Evolutionary conservation across 2,888 invertebrate species (phyloP).

Genomic region (Stenoptilia bipunctidactyla): DNA sequence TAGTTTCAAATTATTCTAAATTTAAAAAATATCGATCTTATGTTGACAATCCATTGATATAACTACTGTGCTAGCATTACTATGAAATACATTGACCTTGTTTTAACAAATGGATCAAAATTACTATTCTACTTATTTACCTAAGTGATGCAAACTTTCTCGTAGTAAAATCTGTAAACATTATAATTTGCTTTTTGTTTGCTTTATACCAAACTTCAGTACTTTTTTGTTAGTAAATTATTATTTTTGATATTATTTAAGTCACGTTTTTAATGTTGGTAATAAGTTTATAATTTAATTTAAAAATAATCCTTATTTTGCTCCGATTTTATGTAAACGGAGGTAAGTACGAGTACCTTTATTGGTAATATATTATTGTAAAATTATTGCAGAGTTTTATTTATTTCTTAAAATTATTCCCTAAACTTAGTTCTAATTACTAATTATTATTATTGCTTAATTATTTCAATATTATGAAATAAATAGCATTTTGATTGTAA

Average conservation of each 20-base stretch:
- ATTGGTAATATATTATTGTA: conserved; percentile 54
- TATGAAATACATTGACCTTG: too few relatives aligned
- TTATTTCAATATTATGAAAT: too few relatives aligned
- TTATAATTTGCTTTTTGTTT: conserved; percentile 2
- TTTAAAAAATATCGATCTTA: too few relatives aligned
- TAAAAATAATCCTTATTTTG: conserved; percentile 56
- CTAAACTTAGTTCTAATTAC: neutral
- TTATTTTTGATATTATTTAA: conserved; percentile 63
- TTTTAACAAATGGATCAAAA: neutral
- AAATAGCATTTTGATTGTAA: too few relatives aligned
- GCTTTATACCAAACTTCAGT: conserved; percentile 18
- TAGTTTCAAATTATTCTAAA: too few relatives aligned
- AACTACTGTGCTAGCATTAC: too few relatives aligned
- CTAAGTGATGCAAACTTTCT: neutral
- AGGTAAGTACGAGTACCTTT: conserved; percentile 51
- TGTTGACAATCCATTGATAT: too few relatives aligned
- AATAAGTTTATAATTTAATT: conserved; percentile 65
- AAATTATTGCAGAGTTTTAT: conserved; percentile 18
- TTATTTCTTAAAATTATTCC: conserved; percentile 25
- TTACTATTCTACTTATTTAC: conserved; percentile 2
- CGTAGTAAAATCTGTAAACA: conserved; percentile 11
- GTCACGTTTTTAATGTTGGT: conserved; percentile 64
- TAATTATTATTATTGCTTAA: too few relatives aligned
- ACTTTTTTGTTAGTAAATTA: conserved; percentile 66
- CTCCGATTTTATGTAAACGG: conserved; percentile 38